These are phyloP conservation scores for Pogonomyrmex barbatus DNA, from an alignment of 1,140 invertebrate species.

Conservation along the genomic window DNA sequence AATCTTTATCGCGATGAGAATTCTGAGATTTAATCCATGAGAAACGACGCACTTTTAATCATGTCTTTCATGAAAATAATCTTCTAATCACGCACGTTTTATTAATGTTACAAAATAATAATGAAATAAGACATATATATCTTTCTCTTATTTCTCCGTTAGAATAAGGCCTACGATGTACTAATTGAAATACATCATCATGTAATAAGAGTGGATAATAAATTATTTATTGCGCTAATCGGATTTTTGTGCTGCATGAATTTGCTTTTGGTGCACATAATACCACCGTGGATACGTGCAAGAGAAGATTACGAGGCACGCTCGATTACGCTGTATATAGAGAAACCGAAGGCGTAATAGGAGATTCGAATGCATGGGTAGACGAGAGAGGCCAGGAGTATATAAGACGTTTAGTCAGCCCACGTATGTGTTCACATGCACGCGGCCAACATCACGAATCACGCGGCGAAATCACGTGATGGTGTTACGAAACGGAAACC, in stretches of 20 bases:
- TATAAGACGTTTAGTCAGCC: constrained; percentile 61
- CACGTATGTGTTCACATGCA: constrained; percentile 54
- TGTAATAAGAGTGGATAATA: neutral
- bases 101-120: constrained; percentile 17
- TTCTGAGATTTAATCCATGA: constrained; percentile 28
- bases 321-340: neutral
- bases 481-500: constrained; percentile 72
- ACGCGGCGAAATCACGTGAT: constrained; percentile 60
- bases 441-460: constrained; percentile 23
- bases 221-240: neutral
- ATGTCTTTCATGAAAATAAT: neutral
- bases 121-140: constrained; percentile 10
- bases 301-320: neutral
- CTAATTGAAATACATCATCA: neutral
- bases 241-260: neutral
- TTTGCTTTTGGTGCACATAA: neutral
- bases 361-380: constrained; percentile 71
- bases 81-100: neutral
- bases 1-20: no score
- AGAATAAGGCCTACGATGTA: neutral
- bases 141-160: neutral
- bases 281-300: neutral
- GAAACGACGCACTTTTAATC: neutral
- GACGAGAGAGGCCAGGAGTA: constrained; percentile 45
- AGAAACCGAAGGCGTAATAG: constrained; percentile 45